phyloP scores from a whole-genome alignment of 2,888 invertebrate genomes.

The Antheraea assamensis region DNA sequence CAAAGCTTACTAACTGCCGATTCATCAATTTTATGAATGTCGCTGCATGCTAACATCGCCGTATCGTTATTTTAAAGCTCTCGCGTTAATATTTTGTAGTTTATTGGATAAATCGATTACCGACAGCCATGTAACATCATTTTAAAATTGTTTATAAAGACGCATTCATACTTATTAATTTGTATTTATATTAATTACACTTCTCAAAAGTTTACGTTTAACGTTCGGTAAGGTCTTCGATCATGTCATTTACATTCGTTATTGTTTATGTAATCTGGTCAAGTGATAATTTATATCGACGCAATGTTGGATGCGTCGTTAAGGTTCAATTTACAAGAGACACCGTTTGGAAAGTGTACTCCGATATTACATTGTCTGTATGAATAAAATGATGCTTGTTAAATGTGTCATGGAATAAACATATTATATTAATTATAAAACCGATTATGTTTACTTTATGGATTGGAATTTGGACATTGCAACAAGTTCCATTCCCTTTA shows the following conservation, averaged over 20 bases:
- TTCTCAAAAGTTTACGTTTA: background rate
- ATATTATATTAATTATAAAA: no score
- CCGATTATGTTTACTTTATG: no score
- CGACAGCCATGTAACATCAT: background rate
- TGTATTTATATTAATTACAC: background rate
- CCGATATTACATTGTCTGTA: background rate
- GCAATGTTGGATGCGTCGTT: background rate
- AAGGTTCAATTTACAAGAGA: background rate
- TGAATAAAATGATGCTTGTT: background rate
- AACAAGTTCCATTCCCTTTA: no score
- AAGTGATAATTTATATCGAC: conserved; percentile 15
- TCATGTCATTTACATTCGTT: conserved; percentile 15
- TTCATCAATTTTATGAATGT: conserved; percentile 4
- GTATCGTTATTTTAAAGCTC: background rate
- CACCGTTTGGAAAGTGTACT: background rate
- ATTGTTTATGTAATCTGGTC: conserved; percentile 19
- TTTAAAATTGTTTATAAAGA: background rate
- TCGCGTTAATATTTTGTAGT: background rate
- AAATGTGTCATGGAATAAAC: background rate
- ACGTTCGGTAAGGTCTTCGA: conserved; percentile 18
- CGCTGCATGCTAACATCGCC: background rate
- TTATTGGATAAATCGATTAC: background rate
- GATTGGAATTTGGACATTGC: background rate
- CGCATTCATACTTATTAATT: background rate
- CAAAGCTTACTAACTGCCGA: background rate